phyloP scores from a whole-genome alignment of 2,888 invertebrate genomes.

The Nasonovia ribisnigri region DNA sequence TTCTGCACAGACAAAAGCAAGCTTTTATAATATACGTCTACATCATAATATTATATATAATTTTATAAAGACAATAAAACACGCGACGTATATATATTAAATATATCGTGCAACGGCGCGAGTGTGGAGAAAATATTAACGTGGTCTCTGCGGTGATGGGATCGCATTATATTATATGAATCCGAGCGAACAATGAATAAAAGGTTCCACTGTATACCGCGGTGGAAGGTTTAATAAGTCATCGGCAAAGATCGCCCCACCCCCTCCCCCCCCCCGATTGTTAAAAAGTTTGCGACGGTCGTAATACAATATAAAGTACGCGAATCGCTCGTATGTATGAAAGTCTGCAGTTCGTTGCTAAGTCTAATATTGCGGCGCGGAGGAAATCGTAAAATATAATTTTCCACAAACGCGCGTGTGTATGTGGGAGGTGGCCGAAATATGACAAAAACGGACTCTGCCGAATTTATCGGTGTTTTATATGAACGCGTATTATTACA shows the following conservation, averaged over 20 bases:
- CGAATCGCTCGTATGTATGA: neutral
- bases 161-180: neutral
- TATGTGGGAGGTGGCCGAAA: conserved; percentile 50
- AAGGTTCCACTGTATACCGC: neutral
- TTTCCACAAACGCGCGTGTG: neutral
- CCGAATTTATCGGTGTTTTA: conserved; percentile 53
- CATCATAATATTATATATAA: neutral
- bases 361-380: neutral
- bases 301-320: neutral
- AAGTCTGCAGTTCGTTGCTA: neutral
- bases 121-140: neutral
- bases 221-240: neutral
- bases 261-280: neutral
- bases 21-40: neutral
- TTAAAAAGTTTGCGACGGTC: conserved; percentile 35
- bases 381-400: neutral
- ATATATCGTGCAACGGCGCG: neutral
- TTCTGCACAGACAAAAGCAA: neutral
- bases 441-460: conserved; percentile 62
- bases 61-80: neutral
- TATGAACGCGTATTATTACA: neutral
- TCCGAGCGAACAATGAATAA: conserved; percentile 16
- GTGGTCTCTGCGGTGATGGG: no score
- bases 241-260: neutral
- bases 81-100: neutral